Base-by-base conservation (phyloP, 2,888 invertebrate genomes). In the Lymantria dispar region DNA sequence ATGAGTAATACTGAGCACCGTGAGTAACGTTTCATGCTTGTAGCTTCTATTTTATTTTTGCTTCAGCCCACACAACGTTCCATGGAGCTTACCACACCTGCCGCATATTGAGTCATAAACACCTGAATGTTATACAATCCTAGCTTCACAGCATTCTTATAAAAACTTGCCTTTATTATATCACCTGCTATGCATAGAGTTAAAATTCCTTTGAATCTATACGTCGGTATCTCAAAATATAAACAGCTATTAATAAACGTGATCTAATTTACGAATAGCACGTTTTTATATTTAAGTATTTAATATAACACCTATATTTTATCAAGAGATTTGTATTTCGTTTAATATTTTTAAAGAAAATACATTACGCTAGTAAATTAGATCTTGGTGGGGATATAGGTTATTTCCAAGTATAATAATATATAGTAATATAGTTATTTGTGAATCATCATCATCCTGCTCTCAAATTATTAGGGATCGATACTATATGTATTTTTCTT, bases 111-210 rank as follows among this genome's bases (percentile, higher is more conserved):
- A 73, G 64, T 71, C 69, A 81, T 83, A 83, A 82, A 85, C 89
- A 90, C 89, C 87, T 88, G 85, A 82, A 65, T 64, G 81, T 85
- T 88, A 87, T 81, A 80, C 73, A 83, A 87, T 83, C 73, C 72
- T 57, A 59, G 70, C 74, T 76, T 56, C 61, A 66, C 67, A 73
- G 72, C 72, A 79, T 78, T 77, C 67, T 64, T 47, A 41, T 40
- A 14, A 40, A 40, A 40, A 40, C 36, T 56, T 50, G 58, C 31
- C 44, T 52, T 58, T 64, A 55, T 56, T 55, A 58, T 50, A 58
- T 50, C 47, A 48, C 15, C 45, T 43, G 45, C 50, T 43, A 46
- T 50, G 41, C 36, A 11, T 8, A 36, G 10, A 36, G 36, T 36
- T 36, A 36, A 9, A 11, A 36, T 36, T 38, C 5, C 33, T 33